These are phyloP conservation scores for Scytalopus superciliaris DNA, from an alignment of 2,113 vertebrate species.

Conservation along the genomic window DNA sequence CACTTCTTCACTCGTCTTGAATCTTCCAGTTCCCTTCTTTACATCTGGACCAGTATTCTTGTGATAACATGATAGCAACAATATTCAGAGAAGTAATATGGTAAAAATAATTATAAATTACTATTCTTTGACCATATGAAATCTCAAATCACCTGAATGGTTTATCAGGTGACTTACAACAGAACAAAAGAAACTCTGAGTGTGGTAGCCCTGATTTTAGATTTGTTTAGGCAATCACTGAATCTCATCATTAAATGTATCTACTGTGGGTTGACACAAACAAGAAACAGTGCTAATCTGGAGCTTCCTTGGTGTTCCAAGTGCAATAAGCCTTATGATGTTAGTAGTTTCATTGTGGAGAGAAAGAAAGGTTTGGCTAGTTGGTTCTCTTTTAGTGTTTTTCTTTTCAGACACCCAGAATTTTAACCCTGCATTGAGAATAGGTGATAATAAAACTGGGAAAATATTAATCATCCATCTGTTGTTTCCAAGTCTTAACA, in stretches of 20 bases:
- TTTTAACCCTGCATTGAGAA: neutral
- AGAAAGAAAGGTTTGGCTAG: neutral
- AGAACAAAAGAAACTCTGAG: neutral
- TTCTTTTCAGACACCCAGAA: neutral
- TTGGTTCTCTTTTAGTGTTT: neutral
- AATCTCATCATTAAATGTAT: neutral
- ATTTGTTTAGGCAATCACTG: neutral
- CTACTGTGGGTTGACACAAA: neutral
- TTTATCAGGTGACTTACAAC: neutral
- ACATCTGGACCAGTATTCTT: neutral
- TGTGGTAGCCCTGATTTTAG: neutral
- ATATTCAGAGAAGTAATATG: neutral
- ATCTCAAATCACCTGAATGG: neutral
- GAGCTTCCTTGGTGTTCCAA: neutral
- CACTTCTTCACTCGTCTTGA: neutral
- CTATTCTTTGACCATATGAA: fast-evolving
- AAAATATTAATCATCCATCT: neutral
- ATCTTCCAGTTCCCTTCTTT: neutral
- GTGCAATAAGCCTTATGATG: neutral
- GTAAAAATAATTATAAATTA: neutral
- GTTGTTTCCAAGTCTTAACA: neutral
- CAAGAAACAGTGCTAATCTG: neutral
- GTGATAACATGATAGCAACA: neutral
- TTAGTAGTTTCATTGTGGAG: neutral
- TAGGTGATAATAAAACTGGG: neutral